Percentiles rank a stretch among this genome's conserved stretches.
These are phyloP conservation scores for Gnatocerus cornutus DNA, from an alignment of 2,888 invertebrate genomes.

Conservation along the genomic window DNA sequence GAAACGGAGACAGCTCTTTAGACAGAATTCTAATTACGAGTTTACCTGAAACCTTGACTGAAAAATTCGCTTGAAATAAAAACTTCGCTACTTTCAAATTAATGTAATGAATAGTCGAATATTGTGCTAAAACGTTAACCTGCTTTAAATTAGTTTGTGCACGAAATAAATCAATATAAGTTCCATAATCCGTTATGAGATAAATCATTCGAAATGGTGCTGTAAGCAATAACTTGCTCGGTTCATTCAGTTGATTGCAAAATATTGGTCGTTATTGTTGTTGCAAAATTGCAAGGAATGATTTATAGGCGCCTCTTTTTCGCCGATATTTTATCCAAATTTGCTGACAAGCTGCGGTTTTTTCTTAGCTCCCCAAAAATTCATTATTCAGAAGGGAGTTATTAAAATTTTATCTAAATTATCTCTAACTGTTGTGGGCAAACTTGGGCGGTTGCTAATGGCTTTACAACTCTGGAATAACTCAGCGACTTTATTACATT, in stretches of 20 bases:
- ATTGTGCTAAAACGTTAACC: constrained; percentile 46
- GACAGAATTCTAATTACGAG: constrained; percentile 27
- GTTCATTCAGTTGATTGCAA: constrained; percentile 41
- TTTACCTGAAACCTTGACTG: constrained; percentile 2
- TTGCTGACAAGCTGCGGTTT: neutral
- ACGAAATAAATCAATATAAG: constrained; percentile 41
- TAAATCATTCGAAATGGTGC: constrained; percentile 47
- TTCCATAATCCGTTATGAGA: constrained; percentile 40
- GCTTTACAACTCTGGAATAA: constrained; percentile 11
- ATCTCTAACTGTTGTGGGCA: neutral
- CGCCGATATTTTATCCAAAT: constrained; percentile 4
- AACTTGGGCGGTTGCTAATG: constrained; percentile 6
- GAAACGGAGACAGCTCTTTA: constrained; percentile 18
- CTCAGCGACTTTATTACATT: constrained; percentile 6
- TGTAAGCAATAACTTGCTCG: constrained; percentile 44
- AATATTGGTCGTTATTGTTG: constrained; percentile 39
- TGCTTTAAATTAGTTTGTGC: constrained; percentile 52
- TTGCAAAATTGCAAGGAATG: constrained; percentile 20
- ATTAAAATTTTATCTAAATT: constrained; percentile 3
- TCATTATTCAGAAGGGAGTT: neutral
- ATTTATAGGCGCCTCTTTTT: constrained; percentile 25
- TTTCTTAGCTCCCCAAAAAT: too few relatives aligned
- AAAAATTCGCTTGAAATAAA: neutral
- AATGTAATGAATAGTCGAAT: constrained; percentile 10
- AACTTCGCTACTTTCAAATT: neutral